Percentiles rank a stretch among this genome's conserved stretches.
These are phyloP conservation scores for Cyclura pinguis DNA, from an alignment of 2,797 vertebrate species.

Conservation along the genomic window DNA sequence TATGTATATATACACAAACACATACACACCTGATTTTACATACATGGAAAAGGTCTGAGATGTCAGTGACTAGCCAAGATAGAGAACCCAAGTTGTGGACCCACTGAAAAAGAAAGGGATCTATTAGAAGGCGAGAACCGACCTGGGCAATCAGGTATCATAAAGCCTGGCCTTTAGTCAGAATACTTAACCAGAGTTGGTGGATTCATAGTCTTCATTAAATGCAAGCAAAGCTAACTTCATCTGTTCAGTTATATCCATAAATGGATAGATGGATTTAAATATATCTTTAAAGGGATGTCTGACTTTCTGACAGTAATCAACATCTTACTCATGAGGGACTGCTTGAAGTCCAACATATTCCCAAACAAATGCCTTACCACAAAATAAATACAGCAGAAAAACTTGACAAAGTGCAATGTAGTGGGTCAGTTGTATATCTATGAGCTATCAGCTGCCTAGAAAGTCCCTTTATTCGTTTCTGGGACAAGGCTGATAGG, in stretches of 20 bases:
- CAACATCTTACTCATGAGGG: slow-evolving; percentile 29
- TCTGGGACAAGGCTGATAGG: not conserved
- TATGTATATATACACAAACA: not conserved
- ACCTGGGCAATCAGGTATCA: not conserved
- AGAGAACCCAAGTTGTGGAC: not conserved
- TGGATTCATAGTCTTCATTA: not conserved
- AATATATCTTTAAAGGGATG: slow-evolving; percentile 41
- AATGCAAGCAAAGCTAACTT: too few species aligned
- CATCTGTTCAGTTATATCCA: not conserved
- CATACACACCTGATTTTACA: not conserved
- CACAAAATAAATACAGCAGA: slow-evolving; percentile 30
- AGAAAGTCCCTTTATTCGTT: not conserved
- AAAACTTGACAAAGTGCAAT: slow-evolving; percentile 38
- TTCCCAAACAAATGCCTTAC: slow-evolving; percentile 15
- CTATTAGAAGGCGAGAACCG: not conserved
- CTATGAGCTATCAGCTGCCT: slow-evolving; percentile 54
- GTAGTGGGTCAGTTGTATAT: slow-evolving; percentile 20
- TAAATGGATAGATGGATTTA: not conserved
- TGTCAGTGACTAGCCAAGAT: not conserved
- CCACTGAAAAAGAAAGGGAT: too few species aligned
- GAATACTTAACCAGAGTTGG: not conserved
- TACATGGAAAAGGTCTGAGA: not conserved
- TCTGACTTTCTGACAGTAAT: slow-evolving; percentile 47
- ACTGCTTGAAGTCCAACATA: slow-evolving; percentile 18
- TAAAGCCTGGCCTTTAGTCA: not conserved